phyloP scores from a whole-genome alignment of 1,140 invertebrate genomes.

The Brachionus rotundiformis region DNA sequence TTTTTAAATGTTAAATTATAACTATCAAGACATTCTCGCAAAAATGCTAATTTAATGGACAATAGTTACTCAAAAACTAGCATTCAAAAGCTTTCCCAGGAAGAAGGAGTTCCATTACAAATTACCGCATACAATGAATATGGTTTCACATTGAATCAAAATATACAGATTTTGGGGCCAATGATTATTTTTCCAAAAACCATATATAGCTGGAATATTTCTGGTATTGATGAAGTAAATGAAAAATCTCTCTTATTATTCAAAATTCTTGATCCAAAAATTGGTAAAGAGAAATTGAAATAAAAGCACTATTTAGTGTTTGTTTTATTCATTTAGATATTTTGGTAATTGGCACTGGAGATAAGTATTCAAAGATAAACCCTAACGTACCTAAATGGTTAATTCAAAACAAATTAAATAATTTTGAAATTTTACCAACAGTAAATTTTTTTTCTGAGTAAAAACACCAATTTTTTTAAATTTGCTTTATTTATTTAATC shows the following conservation, averaged over 20 bases:
- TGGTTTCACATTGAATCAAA: constrained; percentile 34
- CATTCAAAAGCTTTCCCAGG: neutral
- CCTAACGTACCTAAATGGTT: constrained; percentile 43
- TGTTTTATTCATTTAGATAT: constrained; percentile 14
- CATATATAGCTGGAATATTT: constrained; percentile 46
- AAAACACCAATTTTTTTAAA: too few relatives aligned
- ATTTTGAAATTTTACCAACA: constrained; percentile 45
- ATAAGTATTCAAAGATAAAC: constrained; percentile 48
- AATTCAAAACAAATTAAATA: constrained; percentile 35
- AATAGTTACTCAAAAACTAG: constrained; percentile 31
- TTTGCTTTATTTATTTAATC: neutral
- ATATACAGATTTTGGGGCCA: constrained; percentile 22
- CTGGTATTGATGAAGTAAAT: constrained; percentile 39
- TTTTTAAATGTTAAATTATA: neutral
- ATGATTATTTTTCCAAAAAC: constrained; percentile 46
- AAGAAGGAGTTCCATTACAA: constrained; percentile 34
- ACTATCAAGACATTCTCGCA: neutral
- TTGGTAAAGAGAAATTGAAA: neutral
- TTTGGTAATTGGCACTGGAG: constrained; percentile 38
- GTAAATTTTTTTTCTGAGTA: neutral
- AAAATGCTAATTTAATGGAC: neutral
- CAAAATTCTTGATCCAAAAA: constrained; percentile 40
- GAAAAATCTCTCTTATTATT: constrained; percentile 42
- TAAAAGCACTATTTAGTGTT: too few relatives aligned
- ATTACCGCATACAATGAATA: constrained; percentile 44